These are phyloP conservation scores for Tanypteryx hageni DNA, from an alignment of 2,888 invertebrate genomes.

Conservation along the genomic window DNA sequence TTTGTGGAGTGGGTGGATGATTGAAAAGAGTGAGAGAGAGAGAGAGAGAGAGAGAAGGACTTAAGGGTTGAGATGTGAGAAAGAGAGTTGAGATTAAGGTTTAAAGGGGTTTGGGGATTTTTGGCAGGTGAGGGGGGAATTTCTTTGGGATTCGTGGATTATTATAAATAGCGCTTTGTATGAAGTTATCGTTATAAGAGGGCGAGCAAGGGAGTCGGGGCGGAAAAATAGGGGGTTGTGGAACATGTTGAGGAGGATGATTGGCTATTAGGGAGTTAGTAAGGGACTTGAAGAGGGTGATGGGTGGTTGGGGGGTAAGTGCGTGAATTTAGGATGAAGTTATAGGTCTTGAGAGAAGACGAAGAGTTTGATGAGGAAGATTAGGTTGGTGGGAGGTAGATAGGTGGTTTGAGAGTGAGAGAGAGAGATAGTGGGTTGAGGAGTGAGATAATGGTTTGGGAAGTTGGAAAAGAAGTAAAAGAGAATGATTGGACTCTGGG, in stretches of 20 bases:
- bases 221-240: neutral
- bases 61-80: neutral
- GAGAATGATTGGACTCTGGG: constrained; percentile 20
- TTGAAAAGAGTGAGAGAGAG: neutral
- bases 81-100: neutral
- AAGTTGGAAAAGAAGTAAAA: neutral
- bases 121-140: neutral
- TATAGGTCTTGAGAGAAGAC: neutral
- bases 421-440: neutral
- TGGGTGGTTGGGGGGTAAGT: neutral
- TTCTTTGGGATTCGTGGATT: neutral
- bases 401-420: neutral
- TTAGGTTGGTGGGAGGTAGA: neutral
- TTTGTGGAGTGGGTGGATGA: neutral
- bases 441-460: neutral
- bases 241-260: neutral
- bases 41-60: neutral
- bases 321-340: neutral
- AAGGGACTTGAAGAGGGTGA: neutral
- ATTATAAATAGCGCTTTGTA: neutral
- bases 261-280: constrained; percentile 14
- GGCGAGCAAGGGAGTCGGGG: neutral
- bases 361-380: neutral
- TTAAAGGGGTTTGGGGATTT: neutral
- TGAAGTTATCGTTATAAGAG: neutral